Base-by-base conservation (phyloP, 1,140 invertebrate species). In the Helicoverpa zea region DNA sequence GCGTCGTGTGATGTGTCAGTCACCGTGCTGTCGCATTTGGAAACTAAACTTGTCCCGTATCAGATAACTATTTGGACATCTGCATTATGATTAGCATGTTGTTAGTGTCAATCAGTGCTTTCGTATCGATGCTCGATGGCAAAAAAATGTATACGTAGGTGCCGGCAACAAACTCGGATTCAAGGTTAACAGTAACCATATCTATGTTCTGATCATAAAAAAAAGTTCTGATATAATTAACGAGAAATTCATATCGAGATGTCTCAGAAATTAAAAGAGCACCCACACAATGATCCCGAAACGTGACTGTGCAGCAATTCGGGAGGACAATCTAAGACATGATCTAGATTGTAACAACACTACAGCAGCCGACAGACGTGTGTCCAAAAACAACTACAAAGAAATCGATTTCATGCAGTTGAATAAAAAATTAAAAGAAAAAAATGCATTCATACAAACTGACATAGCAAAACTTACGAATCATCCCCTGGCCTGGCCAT, bases 401-500 rank as follows among this genome's bases (percentile, higher is more conserved):
- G 89, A 93, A 92, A 93, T 89, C 91, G 89, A 92, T 93, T 91
- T 89, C 87, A 88, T 89, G 87, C 89, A 90, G 84, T 73, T 82
- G 51, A 80, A 90, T 87, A 89, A 89, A 90, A 88, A 90, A 84
- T 79, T 64, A 84, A 82, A 89, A 86, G 81, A 81, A 88, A 90
- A 91, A 90, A 90, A 86, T 93, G 91, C 91, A 92, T 86, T 89
- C 85, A 83, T 83, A 86, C 80, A 89, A 86, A 89, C 81, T 81
- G 80, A 63, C 64, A 81, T 81, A 76, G 80, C 83, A 89, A 94
- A 94, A 93, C 77, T 91, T 89, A 91, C 92, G 74, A 93, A 87
- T 94, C 93, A 94, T 94, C 93, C 92, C 91, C 88, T 87, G 92
- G 52, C 92, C n/a, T n/a, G n/a, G n/a, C n/a, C n/a, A 94, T 91